Base-by-base conservation (phyloP, 2,113 vertebrate genomes). In the Hemibates koningsi region DNA sequence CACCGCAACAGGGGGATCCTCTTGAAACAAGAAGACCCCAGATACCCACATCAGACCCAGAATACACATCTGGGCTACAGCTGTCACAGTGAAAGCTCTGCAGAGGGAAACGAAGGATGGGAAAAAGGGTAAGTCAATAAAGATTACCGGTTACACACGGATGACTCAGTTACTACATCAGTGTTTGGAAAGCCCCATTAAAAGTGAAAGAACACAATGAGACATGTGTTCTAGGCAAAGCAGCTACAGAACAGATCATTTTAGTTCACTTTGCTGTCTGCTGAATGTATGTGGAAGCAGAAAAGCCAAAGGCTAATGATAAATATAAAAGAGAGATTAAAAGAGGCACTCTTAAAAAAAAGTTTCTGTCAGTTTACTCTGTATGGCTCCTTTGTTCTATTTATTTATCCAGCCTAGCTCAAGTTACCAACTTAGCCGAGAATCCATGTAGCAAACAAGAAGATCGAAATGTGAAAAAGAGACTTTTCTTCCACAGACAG, bases 11-110 rank as follows among this genome's bases (percentile, higher is more conserved):
- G 73, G 45, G 11, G 45, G 17, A 50, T 10, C 6, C 76, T 84
- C 45, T 17, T 92, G 6, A 34, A 98, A 98, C 90, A 98, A 94
- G 91, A 98, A 97, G 41, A 97, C 95, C 54, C 98, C 98, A 3
- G 97, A 97, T 59, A 96, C 88, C 98, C 98, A 98, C 86, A 97
- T 98, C 29, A 95, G 95, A 9, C 98, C 98, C 89, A 98, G 86
- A 57, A 98, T 94, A 4, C 97, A 96, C 86, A 98, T 95, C 94
- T 98, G 98, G 17, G 98, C 97, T 0, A 98, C 84, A 8, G 98
- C 97, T 0, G 98, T 97, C 90, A 98, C 84, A 5, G 97, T 97
- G 91, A 98, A 97, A 3, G 94, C 93, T 94, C 98, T 98, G 93
- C 0, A 38, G 76, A 19, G 2, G 1, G 45, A 57, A n/a, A 43